Conservation (phyloP, 2,113 vertebrate species). For the Spermophilus dauricus region DNA sequence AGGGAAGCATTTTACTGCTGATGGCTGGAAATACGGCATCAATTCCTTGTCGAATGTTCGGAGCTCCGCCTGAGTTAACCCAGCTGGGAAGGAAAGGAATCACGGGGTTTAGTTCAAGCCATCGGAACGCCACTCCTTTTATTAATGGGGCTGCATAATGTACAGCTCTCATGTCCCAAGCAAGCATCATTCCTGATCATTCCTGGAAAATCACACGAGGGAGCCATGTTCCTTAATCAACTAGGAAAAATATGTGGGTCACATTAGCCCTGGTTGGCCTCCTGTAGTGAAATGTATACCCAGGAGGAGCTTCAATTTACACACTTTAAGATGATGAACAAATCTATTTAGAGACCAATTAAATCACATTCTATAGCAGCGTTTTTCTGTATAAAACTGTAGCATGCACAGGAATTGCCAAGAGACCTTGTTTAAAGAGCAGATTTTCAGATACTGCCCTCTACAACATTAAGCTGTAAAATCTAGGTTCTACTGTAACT, state of each 20-base stretch:
- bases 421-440: not conserved
- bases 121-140: conserved; percentile 19
- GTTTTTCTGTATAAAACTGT: not conserved
- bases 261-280: conserved; percentile 48
- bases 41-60: conserved; percentile 85
- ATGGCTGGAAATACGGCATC: conserved; percentile 90
- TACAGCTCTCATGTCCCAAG: not conserved
- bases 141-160: conserved; percentile 29
- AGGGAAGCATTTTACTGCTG: conserved; percentile 88
- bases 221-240: conserved; percentile 62
- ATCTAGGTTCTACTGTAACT: not conserved
- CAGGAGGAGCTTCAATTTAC: conserved; percentile 29
- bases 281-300: not conserved
- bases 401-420: not conserved
- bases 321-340: conserved; percentile 22
- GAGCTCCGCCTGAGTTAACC: conserved; percentile 89
- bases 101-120: conserved; percentile 42
- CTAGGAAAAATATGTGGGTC: conserved; percentile 56
- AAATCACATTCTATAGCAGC: conserved; percentile 43
- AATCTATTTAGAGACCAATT: conserved; percentile 57
- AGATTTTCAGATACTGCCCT: not conserved
- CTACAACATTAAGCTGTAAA: not conserved
- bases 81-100: conserved; percentile 85
- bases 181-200: conserved; percentile 1
- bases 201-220: not conserved